Percentiles rank a stretch among this genome's conserved stretches.
Conservation (phyloP, 37 sponge, comb jelly and placozoan species). For the Theonella swinhoei region DNA sequence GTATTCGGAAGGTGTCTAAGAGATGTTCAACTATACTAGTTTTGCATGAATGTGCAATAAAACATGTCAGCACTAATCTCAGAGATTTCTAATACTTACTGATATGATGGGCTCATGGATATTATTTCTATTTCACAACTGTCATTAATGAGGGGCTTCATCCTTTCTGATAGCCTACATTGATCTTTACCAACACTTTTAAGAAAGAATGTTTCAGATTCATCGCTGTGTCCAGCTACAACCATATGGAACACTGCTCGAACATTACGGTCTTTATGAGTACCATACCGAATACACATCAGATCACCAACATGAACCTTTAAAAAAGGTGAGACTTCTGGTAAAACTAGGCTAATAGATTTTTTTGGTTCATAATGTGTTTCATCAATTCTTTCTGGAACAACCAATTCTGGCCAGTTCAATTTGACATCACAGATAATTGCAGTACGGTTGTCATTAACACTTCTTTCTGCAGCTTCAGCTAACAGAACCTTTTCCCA, state of each 20-base stretch:
- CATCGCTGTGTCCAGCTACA: not conserved
- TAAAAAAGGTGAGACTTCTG: slow-evolving; percentile 25
- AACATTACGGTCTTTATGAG: not conserved
- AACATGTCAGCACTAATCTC: too few species aligned
- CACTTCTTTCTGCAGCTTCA: slow-evolving; percentile 63
- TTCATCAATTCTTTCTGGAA: slow-evolving; percentile 26
- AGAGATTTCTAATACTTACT: slow-evolving; percentile 23
- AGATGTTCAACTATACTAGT: too few species aligned
- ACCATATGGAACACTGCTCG: slow-evolving; percentile 75
- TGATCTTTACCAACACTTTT: slow-evolving; percentile 49
- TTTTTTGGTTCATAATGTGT: slow-evolving; percentile 20
- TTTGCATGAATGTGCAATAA: too few species aligned
- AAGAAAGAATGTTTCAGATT: not conserved
- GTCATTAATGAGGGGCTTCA: slow-evolving; percentile 4
- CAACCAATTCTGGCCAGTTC: slow-evolving; percentile 56
- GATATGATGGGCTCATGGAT: slow-evolving; percentile 21
- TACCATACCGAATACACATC: slow-evolving; percentile 67
- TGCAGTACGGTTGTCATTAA: slow-evolving; percentile 14
- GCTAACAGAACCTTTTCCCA: slow-evolving; percentile 72
- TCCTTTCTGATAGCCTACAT: slow-evolving; percentile 32
- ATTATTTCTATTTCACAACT: slow-evolving; percentile 70
- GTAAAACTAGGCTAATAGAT: slow-evolving; percentile 1
- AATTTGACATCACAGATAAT: slow-evolving; percentile 48
- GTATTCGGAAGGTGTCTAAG: too few species aligned
- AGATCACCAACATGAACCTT: slow-evolving; percentile 56